Percentiles rank a stretch among this genome's conserved stretches.
These are phyloP conservation scores for Rhamnusium bicolor DNA, from an alignment of 2,888 invertebrate genomes.

Conservation along the genomic window DNA sequence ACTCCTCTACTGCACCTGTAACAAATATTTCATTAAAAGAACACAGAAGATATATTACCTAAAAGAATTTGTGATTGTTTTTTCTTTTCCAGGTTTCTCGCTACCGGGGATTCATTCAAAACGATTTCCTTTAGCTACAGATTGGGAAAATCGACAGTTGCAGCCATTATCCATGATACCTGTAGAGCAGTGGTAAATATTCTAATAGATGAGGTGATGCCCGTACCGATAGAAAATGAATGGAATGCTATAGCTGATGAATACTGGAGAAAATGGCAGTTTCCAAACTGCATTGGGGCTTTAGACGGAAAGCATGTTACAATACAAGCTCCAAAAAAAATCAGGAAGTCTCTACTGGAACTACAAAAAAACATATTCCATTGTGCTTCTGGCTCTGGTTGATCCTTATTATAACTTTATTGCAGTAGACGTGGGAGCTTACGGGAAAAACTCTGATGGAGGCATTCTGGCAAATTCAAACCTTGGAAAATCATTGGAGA, in stretches of 20 bases:
- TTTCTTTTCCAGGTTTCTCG: slow-evolving; percentile 44
- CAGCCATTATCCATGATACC: slow-evolving; percentile 50
- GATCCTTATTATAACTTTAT: slow-evolving; percentile 41
- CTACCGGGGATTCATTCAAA: slow-evolving; percentile 56
- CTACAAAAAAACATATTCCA: slow-evolving; percentile 47
- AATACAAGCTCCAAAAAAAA: too few relatives aligned
- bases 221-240: slow-evolving; percentile 34
- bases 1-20: not conserved
- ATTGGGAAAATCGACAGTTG: slow-evolving; percentile 51
- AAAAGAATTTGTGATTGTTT: not conserved
- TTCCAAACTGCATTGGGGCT: too few relatives aligned
- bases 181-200: slow-evolving; percentile 34
- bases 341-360: slow-evolving; percentile 48
- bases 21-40: not conserved
- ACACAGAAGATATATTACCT: not conserved
- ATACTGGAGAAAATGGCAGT: slow-evolving; percentile 43
- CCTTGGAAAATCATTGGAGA: slow-evolving; percentile 34
- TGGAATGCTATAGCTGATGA: slow-evolving; percentile 42
- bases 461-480: slow-evolving; percentile 40
- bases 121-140: slow-evolving; percentile 56
- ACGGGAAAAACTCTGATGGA: slow-evolving; percentile 39
- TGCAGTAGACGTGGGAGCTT: slow-evolving; percentile 26
- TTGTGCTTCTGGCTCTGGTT: slow-evolving; percentile 48
- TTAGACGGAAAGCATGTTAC: too few relatives aligned
- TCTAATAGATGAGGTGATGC: slow-evolving; percentile 41